phyloP scores from a whole-genome alignment of 2,888 invertebrate species.

The Empis stercorea region DNA sequence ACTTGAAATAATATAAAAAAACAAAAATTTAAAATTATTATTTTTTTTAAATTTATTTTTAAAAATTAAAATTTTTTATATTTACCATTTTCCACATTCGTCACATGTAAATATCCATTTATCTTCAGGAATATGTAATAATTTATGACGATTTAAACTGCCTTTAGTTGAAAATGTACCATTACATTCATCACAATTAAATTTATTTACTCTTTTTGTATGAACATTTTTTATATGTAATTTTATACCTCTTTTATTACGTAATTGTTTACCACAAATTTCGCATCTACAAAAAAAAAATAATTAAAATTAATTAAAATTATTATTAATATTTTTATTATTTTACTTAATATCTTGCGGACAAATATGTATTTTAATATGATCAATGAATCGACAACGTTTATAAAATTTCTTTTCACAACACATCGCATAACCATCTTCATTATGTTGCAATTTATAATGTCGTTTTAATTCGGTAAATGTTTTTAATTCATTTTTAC shows the following conservation, averaged over 20 bases:
- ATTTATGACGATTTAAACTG: slow-evolving; percentile 8
- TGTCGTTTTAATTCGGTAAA: slow-evolving; percentile 28
- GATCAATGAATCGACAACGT: slow-evolving; percentile 29
- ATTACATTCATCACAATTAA: slow-evolving; percentile 27
- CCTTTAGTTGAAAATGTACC: slow-evolving; percentile 29
- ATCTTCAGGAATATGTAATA: slow-evolving; percentile 4
- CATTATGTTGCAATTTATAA: slow-evolving; percentile 23
- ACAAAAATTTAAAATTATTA: background rate
- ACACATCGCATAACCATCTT: slow-evolving; percentile 28
- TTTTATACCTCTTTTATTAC: background rate
- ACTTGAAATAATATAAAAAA: slow-evolving; percentile 13
- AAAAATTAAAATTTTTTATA: too few relatives aligned
- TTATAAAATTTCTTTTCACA: slow-evolving; percentile 32
- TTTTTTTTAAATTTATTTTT: too few relatives aligned
- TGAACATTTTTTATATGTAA: background rate
- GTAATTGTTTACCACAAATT: background rate
- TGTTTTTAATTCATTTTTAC: slow-evolving; percentile 21
- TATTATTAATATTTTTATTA: background rate
- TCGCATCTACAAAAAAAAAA: background rate
- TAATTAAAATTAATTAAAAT: too few relatives aligned
- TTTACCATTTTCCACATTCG: slow-evolving; percentile 9
- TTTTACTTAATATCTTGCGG: slow-evolving; percentile 33
- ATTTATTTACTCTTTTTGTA: background rate
- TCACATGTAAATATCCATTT: slow-evolving; percentile 7
- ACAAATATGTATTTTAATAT: slow-evolving; percentile 30